These are phyloP conservation scores for Podarcis siculus DNA, from an alignment of 2,797 vertebrate genomes.

Conservation along the genomic window DNA sequence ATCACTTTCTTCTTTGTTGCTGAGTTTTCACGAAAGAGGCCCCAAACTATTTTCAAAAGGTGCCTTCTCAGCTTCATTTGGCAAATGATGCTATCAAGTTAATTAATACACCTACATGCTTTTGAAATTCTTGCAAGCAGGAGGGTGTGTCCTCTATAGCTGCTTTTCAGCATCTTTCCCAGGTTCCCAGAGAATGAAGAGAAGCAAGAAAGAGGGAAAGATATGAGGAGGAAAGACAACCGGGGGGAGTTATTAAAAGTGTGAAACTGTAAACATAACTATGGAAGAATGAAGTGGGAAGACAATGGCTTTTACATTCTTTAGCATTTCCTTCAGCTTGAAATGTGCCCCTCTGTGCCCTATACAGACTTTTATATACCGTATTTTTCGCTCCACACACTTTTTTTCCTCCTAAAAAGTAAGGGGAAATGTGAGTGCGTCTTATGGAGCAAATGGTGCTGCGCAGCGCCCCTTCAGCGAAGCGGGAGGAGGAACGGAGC, in stretches of 20 bases:
- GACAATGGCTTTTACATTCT: neutral
- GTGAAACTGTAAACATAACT: neutral
- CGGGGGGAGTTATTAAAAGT: neutral
- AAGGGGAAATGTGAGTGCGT: too few relatives aligned
- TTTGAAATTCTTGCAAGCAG: constrained; percentile 1
- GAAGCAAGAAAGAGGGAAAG: neutral
- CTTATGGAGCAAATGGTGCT: too few relatives aligned
- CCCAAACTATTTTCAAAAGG: neutral
- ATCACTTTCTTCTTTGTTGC: neutral
- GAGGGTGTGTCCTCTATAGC: neutral
- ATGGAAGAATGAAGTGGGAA: neutral
- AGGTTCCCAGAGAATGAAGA: neutral
- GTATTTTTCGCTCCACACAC: too few relatives aligned
- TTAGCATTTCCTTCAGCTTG: neutral
- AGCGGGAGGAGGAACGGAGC: too few relatives aligned
- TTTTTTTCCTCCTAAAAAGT: too few relatives aligned
- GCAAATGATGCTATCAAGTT: neutral
- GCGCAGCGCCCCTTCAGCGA: too few relatives aligned
- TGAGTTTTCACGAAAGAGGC: neutral
- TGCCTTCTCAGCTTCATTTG: neutral
- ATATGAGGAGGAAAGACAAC: neutral
- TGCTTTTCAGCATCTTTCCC: neutral
- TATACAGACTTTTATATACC: too few relatives aligned
- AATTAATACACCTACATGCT: neutral
- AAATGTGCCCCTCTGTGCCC: too few relatives aligned